A percentile compares a stretch with the other conserved stretches of the same genome.
phyloP scores from a whole-genome alignment of 2,797 vertebrate genomes.

The Perodicticus potto region DNA sequence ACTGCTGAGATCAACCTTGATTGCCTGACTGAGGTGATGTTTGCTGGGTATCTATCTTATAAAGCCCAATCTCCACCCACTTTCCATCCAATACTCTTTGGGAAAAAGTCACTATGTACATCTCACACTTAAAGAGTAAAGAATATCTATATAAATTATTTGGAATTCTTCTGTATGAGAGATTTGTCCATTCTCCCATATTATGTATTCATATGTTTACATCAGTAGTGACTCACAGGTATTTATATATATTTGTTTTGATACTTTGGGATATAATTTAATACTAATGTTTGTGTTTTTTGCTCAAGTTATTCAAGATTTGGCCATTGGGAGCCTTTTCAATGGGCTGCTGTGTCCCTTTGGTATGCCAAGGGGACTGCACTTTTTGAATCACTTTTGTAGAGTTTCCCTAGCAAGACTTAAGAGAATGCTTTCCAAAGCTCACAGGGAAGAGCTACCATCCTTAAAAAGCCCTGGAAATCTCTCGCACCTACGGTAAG shows the following conservation, averaged over 20 bases:
- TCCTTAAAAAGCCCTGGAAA: background rate
- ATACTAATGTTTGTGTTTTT: background rate
- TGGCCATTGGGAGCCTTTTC: background rate
- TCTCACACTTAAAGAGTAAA: background rate
- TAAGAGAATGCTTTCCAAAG: background rate
- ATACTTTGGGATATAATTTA: background rate
- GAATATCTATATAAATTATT: background rate
- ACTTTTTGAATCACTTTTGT: background rate
- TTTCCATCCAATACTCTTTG: background rate
- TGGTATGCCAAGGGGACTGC: background rate
- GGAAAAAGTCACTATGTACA: background rate
- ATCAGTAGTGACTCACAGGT: background rate
- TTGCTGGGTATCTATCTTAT: background rate
- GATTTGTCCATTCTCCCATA: background rate
- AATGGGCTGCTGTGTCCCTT: background rate
- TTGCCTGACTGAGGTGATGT: background rate
- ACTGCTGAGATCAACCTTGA: background rate
- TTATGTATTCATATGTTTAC: background rate
- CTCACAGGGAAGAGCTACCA: background rate
- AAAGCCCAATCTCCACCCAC: fast-evolving
- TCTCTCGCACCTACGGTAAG: background rate
- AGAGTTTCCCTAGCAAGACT: background rate
- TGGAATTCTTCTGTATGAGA: background rate
- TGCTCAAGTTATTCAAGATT: background rate
- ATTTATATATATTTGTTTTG: background rate